Evolutionary conservation across 2,797 vertebrate species (phyloP), one percentile per base, ranked within the genome.

Genomic region (Cossypha niveicapilla): DNA sequence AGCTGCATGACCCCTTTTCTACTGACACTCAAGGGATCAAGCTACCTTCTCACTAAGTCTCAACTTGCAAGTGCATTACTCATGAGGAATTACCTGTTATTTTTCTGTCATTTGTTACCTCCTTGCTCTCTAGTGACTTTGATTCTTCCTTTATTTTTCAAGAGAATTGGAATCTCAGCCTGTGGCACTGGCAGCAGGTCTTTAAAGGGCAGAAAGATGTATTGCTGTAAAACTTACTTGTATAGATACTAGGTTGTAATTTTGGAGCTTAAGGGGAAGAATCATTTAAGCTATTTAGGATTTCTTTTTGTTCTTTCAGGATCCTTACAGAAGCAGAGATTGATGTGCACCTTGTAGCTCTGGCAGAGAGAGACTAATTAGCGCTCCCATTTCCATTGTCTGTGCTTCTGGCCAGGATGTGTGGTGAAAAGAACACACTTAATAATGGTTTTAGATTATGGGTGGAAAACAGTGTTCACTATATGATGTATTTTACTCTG

Each of bases 261-360:
- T 56, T 50, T 65, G 63, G 30, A 79, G 54, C 48, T 93, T 56
- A 88, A 93, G 68, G n/a, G 30, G 22, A 84, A 60, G 37, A 73
- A 56, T 90, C 41, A 76, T 79, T 53, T 89, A 91, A 78, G 30
- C 41, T 81, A 58, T 94, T 87, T 45, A 81, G 79, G 62, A 75
- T 88, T 57, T 88, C 65, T 93, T 94, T 88, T 91, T 71, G 28
- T 61, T 93, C 70, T 96, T 98, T 77, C 97, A 99, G 99, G 98
- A 99, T 99, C 91, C 98, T 99, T 94, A 98, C 99, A 95, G 99
- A 99, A 97, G 94, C 98, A 42, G 99, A 99, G 95, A 98, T 99
- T 89, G 99, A 99, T 82, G 60, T 97, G 91, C 99, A 99, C 96
- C 98, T 99, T 95, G 98, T 99, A 96, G 97, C 98, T 96, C 97